A percentile compares a stretch with the other conserved stretches of the same genome.
These are phyloP conservation scores for Nerophis ophidion DNA, from an alignment of 2,113 vertebrate genomes.

Conservation along the genomic window DNA sequence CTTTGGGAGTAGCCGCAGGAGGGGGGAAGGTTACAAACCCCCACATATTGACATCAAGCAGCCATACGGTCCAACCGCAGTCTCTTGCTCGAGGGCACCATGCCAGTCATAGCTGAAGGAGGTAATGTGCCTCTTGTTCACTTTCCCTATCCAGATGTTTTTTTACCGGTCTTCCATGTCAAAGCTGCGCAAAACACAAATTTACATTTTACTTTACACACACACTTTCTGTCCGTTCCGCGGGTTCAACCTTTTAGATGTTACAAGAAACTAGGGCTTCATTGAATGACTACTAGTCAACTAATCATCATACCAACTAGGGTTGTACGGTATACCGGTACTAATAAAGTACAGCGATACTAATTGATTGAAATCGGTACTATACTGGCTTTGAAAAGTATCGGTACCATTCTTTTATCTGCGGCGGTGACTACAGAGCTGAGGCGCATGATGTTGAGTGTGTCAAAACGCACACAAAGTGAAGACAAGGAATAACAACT, in stretches of 20 bases:
- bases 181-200: constrained; percentile 1
- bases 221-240: not conserved
- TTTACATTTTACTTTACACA: not conserved
- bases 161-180: constrained; percentile 7
- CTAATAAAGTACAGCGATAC: too few species aligned
- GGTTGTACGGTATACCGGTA: too few species aligned
- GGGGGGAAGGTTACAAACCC: constrained; percentile 31
- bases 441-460: too few species aligned
- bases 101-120: constrained; percentile 22
- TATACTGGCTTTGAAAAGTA: too few species aligned
- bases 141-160: constrained; percentile 23
- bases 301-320: too few species aligned
- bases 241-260: not conserved
- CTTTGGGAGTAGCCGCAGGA: constrained; percentile 11
- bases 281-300: too few species aligned
- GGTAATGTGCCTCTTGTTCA: constrained; percentile 16
- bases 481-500: too few species aligned
- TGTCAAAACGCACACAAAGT: too few species aligned
- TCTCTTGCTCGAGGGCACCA: constrained; percentile 35
- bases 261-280: too few species aligned
- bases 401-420: too few species aligned
- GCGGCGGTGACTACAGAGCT: too few species aligned
- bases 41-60: constrained; percentile 27
- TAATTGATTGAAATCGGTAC: too few species aligned
- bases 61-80: constrained; percentile 32